These are phyloP conservation scores for Drosophila novamexicana DNA, from an alignment of 1,140 invertebrate species.

Conservation along the genomic window DNA sequence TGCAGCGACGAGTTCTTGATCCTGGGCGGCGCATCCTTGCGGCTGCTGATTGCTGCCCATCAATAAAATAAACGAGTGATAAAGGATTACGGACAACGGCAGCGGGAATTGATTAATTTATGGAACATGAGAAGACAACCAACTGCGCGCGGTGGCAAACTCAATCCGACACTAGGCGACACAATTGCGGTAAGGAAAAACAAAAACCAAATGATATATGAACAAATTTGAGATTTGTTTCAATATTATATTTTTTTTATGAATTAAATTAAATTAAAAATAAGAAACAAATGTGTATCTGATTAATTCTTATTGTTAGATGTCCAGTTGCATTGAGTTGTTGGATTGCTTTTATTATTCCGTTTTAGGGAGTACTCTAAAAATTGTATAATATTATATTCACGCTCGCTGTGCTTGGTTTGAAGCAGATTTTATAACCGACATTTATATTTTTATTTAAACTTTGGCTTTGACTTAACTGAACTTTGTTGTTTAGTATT, in stretches of 20 bases:
- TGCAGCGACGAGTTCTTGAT: conserved; percentile 18
- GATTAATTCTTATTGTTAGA: no score
- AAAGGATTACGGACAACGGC: conserved; percentile 65
- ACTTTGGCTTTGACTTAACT: background rate
- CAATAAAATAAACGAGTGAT: conserved; percentile 70
- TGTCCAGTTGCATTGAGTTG: no score
- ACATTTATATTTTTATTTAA: no score
- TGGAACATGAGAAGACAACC: conserved; percentile 67
- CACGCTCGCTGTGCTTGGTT: no score
- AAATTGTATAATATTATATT: no score
- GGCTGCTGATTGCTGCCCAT: conserved; percentile 54
- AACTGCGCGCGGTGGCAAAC: conserved; percentile 4
- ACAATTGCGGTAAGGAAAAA: background rate
- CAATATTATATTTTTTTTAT: background rate
- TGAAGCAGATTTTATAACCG: no score
- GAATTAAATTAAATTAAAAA: background rate
- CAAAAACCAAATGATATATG: background rate
- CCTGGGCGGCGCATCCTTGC: conserved; percentile 28
- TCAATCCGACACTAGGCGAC: conserved; percentile 49
- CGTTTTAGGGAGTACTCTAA: no score
- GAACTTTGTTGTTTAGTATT: conserved; percentile 33
- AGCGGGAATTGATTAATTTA: conserved; percentile 74
- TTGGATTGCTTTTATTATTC: no score
- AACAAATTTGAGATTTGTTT: background rate
- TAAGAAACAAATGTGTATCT: no score